Conservation (phyloP, 2,888 invertebrate genomes). For the Kuschelorhynchus macadamiae region DNA sequence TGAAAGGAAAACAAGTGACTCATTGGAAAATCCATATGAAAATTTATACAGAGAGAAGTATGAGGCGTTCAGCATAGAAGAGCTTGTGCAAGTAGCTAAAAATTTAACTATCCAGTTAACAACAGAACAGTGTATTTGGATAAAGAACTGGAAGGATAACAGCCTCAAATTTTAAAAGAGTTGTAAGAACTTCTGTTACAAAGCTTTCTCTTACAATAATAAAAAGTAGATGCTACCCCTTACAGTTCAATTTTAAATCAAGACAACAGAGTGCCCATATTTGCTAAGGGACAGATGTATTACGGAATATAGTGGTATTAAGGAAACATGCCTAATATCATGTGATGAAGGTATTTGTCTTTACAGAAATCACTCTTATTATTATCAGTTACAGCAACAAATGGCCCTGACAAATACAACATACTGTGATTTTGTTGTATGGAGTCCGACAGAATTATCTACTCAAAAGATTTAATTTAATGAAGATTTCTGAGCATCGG, state of each 20-base stretch:
- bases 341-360: too few relatives aligned
- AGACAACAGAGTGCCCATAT: neutral
- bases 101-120: neutral
- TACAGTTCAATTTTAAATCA: neutral
- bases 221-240: neutral
- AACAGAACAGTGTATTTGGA: neutral
- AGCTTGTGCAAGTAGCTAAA: neutral
- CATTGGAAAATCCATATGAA: neutral
- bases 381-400: too few relatives aligned
- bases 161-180: neutral
- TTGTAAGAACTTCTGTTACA: too few relatives aligned
- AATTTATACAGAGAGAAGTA: neutral
- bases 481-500: too few relatives aligned
- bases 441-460: too few relatives aligned
- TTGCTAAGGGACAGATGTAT: slow-evolving; percentile 1
- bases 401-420: too few relatives aligned
- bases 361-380: too few relatives aligned
- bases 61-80: neutral
- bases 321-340: too few relatives aligned
- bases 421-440: too few relatives aligned
- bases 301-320: too few relatives aligned
- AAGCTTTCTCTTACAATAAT: too few relatives aligned
- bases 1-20: neutral
- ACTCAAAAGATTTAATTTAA: too few relatives aligned
- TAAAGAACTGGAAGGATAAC: neutral